phyloP scores from a whole-genome alignment of 2,113 vertebrate species.

The Eidolon helvum region DNA sequence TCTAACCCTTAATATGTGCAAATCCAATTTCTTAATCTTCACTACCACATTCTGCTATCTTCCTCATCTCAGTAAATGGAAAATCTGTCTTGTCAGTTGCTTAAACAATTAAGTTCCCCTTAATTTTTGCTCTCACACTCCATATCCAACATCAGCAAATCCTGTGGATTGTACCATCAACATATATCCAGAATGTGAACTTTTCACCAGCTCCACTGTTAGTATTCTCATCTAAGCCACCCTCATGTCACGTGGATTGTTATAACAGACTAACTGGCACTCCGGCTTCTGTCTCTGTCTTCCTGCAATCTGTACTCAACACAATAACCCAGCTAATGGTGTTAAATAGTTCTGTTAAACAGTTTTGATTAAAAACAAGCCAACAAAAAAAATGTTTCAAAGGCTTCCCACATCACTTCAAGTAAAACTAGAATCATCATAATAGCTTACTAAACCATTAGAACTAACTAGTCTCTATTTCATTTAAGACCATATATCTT shows the following conservation, averaged over 20 bases:
- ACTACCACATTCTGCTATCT: not conserved
- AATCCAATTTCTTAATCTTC: not conserved
- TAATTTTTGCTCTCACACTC: not conserved
- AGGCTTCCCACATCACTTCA: not conserved
- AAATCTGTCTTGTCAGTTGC: not conserved
- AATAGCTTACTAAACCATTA: not conserved
- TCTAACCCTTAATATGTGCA: not conserved
- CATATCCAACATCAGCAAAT: not conserved
- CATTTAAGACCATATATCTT: not conserved
- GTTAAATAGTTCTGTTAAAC: not conserved
- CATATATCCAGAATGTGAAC: conserved; percentile 1
- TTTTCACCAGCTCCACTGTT: not conserved
- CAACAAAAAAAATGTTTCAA: not conserved
- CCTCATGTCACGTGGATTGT: not conserved
- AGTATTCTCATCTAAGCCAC: not conserved
- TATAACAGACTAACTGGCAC: not conserved
- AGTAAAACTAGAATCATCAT: not conserved
- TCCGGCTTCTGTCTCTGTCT: not conserved
- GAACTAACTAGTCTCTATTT: not conserved
- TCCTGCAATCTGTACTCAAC: not conserved
- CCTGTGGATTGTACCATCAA: not conserved
- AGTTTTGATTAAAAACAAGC: not conserved
- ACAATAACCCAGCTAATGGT: not conserved
- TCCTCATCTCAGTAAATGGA: not conserved
- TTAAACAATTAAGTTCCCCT: not conserved